Conservation (phyloP, 30 jellyfish, hydroid and myxozoan genomes). For the Turritopsis rubra region DNA sequence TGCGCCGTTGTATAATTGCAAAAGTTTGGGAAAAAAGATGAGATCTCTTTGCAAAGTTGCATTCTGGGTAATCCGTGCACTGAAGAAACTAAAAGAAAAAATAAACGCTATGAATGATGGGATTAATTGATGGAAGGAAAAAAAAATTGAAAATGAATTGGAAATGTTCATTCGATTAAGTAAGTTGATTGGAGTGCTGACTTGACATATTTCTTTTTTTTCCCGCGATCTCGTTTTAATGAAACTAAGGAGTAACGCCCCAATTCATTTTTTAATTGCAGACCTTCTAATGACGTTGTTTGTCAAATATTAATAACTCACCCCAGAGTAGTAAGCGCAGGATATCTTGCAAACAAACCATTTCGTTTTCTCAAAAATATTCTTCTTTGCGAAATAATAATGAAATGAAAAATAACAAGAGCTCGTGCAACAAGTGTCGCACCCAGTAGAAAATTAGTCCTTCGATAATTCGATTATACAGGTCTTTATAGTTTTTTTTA, state of each 20-base stretch:
- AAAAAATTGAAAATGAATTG: neutral
- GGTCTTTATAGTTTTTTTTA: neutral
- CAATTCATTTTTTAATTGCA: too few species aligned
- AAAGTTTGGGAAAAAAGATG: slow-evolving; percentile 22
- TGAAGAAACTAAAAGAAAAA: neutral
- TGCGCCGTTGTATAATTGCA: slow-evolving; percentile 15
- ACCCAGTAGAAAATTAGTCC: neutral
- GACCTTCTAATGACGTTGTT: too few species aligned
- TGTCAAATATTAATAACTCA: neutral
- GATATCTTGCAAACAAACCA: neutral
- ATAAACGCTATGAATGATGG: neutral
- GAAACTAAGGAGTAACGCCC: too few species aligned
- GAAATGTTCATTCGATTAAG: too few species aligned
- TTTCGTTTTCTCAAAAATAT: neutral
- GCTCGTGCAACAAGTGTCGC: neutral
- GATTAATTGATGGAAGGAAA: too few species aligned
- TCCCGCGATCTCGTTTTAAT: too few species aligned
- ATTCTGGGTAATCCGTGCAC: neutral
- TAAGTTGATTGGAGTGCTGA: too few species aligned
- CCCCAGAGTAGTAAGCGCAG: neutral
- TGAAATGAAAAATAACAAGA: neutral
- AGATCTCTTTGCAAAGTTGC: slow-evolving; percentile 26
- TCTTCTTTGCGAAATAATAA: neutral
- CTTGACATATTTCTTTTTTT: too few species aligned
- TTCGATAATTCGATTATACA: neutral